Evolutionary conservation across 2,113 vertebrate genomes (phyloP), one percentile per base, ranked within the genome.

Genomic region (Solea senegalensis): DNA sequence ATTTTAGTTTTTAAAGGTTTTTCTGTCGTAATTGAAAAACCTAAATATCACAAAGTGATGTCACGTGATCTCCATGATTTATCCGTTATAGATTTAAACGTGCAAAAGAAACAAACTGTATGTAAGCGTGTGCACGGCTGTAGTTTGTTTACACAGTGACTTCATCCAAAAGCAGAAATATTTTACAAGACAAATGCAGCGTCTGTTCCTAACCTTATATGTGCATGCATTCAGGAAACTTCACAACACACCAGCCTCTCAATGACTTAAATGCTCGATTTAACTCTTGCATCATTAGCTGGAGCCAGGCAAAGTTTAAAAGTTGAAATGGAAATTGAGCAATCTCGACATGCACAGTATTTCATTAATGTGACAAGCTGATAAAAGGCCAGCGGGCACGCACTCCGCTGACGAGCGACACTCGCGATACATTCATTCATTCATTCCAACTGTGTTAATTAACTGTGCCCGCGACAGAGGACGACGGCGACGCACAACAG

Each of bases 281-380:
- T 84, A 89, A 88, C 87, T 86, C 83, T 90, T 81, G 85, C 86
- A 86, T 91, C 86, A 88, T 83, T 72, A 82, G 66, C 77, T 78
- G 81, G 80, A 90, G 83, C 83, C 83, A 87, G 80, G 75, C 88
- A 86, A 86, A 86, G 88, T 91, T 92, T 55, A 90, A 89, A 92
- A 92, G 91, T 89, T 92, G 82, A 91, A 85, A 66, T 82, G 77
- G 85, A 86, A 80, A 82, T 92, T 93, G 87, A 87, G 87, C 89
- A 92, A 91, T 85, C 86, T 72, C 71, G n/a, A 86, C 84, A 80
- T 79, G 76, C 74, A 67, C 61, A 46, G 67, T 86, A 85, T 92
- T 90, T 92, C 85, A 88, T 86, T 84, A 87, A 85, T 73, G 79
- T 92, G 89, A 91, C 90, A 88, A 65, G 85, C 76, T 81, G 83